Evolutionary conservation across 2,888 invertebrate species (phyloP), one percentile per base, ranked within the genome.

Genomic region (Axea sp.): DNA sequence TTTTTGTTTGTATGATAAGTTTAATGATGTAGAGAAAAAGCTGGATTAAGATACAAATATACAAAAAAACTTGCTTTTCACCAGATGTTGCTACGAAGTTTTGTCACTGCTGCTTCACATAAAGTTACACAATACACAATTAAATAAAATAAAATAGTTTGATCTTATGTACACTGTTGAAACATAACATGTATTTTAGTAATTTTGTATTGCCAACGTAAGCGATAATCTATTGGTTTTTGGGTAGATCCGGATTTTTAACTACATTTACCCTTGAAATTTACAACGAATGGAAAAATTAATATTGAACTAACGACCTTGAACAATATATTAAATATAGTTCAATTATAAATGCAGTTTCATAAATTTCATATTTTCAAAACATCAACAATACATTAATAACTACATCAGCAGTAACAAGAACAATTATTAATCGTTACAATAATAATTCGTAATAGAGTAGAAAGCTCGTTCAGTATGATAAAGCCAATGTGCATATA

Each of bases 391-490:
- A 43, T 19, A 45, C 43, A 62, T 14, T 8, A 30, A 8, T 43
- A 65, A 65, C 64, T 65, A 53, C 64, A 24, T 51, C 24, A 55
- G 65, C 67, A 35, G 37, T 65, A 64, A 65, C 43, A 67, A 39
- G 45, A 22, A 39, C 55, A 47, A 12, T 47, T 31, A 39, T 39
- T 15, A 30, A 17, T 47, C 33, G 17, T 24, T 31, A 39, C 35
- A 59, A 60, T 45, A 71, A 47, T 45, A 22, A 45, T 47, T 55
- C 31, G 24, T 19, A 51, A 39, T 45, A 45, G 43, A 71, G 43
- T 31, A 62, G 43, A 62, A 71, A 71, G 62, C 71, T 57, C 28
- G 33, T 65, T 57, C 49, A 62, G 45, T 60, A 65, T 59, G 53
- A 33, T 35, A 55, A 57, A 69, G 59, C 51, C 64, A 59, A 30